These are phyloP conservation scores for Melospiza georgiana DNA, from an alignment of 2,113 vertebrate species.

Conservation along the genomic window DNA sequence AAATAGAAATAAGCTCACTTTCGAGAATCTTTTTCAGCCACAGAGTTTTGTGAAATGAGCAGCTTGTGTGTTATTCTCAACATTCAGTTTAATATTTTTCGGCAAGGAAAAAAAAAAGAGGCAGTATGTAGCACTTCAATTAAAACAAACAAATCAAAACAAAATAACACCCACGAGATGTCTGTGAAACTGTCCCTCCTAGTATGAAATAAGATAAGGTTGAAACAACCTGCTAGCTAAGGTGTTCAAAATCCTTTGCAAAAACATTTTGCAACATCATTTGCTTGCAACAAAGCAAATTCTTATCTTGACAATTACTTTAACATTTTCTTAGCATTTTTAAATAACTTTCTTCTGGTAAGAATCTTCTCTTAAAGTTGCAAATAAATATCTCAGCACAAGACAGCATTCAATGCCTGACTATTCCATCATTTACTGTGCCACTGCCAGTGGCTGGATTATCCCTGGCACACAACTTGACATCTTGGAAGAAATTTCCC, in stretches of 20 bases:
- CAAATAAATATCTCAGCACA: neutral
- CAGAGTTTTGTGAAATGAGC: neutral
- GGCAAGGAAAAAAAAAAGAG: neutral
- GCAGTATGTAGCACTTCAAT: neutral
- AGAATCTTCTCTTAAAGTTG: neutral
- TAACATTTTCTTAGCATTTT: neutral
- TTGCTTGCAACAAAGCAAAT: neutral
- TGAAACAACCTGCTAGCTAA: neutral
- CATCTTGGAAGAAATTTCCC: neutral
- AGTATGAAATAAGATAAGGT: neutral
- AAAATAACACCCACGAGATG: neutral
- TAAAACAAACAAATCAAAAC: slow-evolving; percentile 38
- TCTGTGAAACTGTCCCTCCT: slow-evolving; percentile 13
- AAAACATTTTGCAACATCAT: neutral
- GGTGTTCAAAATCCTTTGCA: neutral
- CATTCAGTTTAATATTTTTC: slow-evolving; percentile 29
- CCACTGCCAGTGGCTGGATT: neutral
- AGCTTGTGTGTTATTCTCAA: slow-evolving; percentile 12
- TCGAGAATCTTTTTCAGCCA: neutral
- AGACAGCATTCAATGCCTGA: neutral
- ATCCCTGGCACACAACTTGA: neutral
- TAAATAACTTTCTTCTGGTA: neutral
- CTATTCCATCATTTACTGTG: neutral
- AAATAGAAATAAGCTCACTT: neutral
- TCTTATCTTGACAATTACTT: neutral